Evolutionary conservation across 2,113 vertebrate species (phyloP), one percentile per base, ranked within the genome.

Genomic region (Leptobrachium ailaonicum): DNA sequence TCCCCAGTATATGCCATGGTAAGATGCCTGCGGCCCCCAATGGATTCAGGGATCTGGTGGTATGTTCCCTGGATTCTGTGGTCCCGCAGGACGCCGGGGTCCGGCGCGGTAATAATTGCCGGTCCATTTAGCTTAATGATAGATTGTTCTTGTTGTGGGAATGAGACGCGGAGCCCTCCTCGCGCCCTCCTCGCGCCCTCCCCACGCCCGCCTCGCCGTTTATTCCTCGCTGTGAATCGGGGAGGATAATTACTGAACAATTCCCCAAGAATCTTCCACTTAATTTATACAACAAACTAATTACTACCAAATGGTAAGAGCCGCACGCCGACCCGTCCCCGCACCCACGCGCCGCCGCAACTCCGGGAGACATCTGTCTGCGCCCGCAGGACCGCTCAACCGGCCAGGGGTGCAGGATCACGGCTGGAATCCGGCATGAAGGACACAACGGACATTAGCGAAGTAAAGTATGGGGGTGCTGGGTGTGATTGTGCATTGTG

Each of bases 251-350:
- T 89, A 89, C 92, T 93, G 95, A 50, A 96, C 95, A 96, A 96
- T 95, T 93, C 92, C 88, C 88, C 89, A 88, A 94, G 94, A 95
- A 95, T 90, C 92, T 93, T 91, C 94, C 92, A 95, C 94, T 95
- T 96, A 96, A 98, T 97, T 98, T 97, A 96, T 97, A 97, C 96
- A 96, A 96, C 95, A 95, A 96, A 95, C 95, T 98, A 98, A 98
- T 98, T 98, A 96, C 95, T 91, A 92, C 93, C 95, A 96, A 97
- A 96, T 95, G 93, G 90, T 93, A 92, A 93, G 94, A 95, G 95
- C 96, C 94, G 95, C 95, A 96, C 95, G 95, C 95, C 95, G 95
- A 96, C 93, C 86, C 20, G 92, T 90, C 88, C 85, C 94, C 93
- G 96, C 95, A 95, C 95, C 96, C 95, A 90, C 95, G 95, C 90